Evolutionary conservation across 2,797 vertebrate species (phyloP).

Genomic region (Muscicapa comitata): DNA sequence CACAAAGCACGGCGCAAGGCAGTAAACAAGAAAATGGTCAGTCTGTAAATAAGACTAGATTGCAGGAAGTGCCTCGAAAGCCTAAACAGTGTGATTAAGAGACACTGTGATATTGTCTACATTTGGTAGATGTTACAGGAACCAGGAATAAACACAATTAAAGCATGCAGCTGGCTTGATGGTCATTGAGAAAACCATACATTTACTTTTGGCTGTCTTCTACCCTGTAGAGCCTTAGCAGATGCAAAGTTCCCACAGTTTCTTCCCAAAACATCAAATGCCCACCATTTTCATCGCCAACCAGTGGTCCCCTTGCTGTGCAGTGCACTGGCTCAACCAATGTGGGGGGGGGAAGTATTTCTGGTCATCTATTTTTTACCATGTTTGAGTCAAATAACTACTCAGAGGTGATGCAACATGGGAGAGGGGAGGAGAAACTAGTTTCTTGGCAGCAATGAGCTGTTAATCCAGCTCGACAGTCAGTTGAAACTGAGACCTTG

Average conservation of each 20-base stretch:
- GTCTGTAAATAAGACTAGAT: slow-evolving; percentile 1
- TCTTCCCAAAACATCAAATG: fast-evolving
- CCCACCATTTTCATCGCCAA: neutral
- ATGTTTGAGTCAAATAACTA: neutral
- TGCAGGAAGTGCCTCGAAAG: slow-evolving; percentile 8
- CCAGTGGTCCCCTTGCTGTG: fast-evolving
- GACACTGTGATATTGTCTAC: neutral
- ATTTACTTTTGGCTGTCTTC: neutral
- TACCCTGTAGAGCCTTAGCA: fast-evolving
- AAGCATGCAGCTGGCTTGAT: neutral
- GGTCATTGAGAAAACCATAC: neutral
- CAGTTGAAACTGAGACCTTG: neutral
- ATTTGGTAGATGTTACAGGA: neutral
- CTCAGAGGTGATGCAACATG: neutral
- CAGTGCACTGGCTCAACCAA: neutral
- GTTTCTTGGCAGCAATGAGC: neutral
- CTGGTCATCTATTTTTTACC: neutral
- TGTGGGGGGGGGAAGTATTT: neutral
- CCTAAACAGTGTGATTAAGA: neutral
- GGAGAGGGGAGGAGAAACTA: fast-evolving
- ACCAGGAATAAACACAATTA: neutral
- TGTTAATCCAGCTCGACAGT: neutral
- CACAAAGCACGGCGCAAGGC: neutral
- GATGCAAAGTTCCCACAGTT: neutral
- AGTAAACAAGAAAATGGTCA: neutral